Evolutionary conservation across 2,888 invertebrate species (phyloP), one percentile per base, ranked within the genome.

Genomic region (Zygothrica quintamaculata): DNA sequence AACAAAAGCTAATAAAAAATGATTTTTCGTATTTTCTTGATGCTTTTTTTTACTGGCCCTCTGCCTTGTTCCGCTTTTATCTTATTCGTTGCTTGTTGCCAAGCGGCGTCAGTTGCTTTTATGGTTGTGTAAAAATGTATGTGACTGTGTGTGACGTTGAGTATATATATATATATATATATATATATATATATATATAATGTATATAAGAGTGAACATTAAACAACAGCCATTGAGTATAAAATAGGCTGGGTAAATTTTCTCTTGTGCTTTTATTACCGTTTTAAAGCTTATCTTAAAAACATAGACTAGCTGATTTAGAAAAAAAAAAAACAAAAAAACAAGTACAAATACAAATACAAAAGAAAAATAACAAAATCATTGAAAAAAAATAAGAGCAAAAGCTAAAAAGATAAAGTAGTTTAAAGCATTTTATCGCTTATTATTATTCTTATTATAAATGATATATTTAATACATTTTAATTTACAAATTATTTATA

Each of bases 31-130:
- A 44, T 34, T 50, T 18, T 40, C 15, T 61, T 39, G n/a, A 37
- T 47, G 37, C 44, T 59, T 34, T 65, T 42, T 31, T 42, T 64
- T 61, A 58, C 59, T 47, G 58, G 60, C 61, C 61, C 71, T 59
- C 48, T 48, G 53, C 15, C 64, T 52, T 66, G 56, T 71, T 77
- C 76, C 74, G 69, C 69, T 74, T 81, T 84, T 74, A 77, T 82
- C 74, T 79, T 51, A 40, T 78, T 74, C 47, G 68, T 61, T 74
- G 73, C 66, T 53, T 74, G 85, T 84, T 84, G 82, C 79, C 85
- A 81, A 81, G 85, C 82, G 78, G 57, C 48, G 34, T 31, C 25
- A 22, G 40, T 40, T 25, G 59, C 53, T 18, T 34, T 22, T 22
- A 22, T 22, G 26, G 13, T 33, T 37, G 37, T 37, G 29, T 16